Conservation (phyloP, 2,113 vertebrate genomes). For the Triplophysa rosa region DNA sequence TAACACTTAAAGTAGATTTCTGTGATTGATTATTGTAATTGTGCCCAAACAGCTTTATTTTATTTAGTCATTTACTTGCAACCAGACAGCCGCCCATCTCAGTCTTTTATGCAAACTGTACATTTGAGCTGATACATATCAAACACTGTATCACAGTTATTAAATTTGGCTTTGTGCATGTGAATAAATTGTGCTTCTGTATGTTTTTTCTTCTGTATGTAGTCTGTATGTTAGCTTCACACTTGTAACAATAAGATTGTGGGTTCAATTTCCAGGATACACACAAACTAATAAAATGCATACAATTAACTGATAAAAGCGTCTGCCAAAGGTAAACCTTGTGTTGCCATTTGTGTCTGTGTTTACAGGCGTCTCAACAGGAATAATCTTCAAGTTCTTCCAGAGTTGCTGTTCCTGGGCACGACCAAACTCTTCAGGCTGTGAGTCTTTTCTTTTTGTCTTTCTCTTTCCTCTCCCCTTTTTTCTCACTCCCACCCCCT, state of each 20-base stretch:
- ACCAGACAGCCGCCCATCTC: neutral
- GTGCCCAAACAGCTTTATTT: neutral
- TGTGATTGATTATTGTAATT: neutral
- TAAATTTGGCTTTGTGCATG: neutral
- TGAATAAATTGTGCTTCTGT: too few relatives aligned
- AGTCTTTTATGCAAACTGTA: neutral
- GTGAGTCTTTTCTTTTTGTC: conserved; percentile 79
- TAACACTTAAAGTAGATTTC: neutral
- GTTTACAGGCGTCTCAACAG: conserved; percentile 92
- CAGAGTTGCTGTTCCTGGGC: conserved; percentile 95
- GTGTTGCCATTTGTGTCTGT: conserved; percentile 48
- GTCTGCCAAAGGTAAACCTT: conserved; percentile 49
- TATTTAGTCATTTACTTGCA: neutral
- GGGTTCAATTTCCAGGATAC: too few relatives aligned
- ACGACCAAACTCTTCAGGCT: conserved; percentile 94
- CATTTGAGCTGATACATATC: neutral
- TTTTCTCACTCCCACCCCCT: conserved; percentile 5
- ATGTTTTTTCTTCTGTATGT: too few relatives aligned
- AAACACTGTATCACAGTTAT: neutral
- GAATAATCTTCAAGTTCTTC: conserved; percentile 96
- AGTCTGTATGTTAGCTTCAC: too few relatives aligned
- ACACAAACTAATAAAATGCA: too few relatives aligned
- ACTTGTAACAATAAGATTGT: too few relatives aligned
- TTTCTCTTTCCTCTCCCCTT: neutral
- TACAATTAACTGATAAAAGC: neutral